phyloP scores from a whole-genome alignment of 53 echinoderm and acorn worm species.

The Echinarachnius parma region DNA sequence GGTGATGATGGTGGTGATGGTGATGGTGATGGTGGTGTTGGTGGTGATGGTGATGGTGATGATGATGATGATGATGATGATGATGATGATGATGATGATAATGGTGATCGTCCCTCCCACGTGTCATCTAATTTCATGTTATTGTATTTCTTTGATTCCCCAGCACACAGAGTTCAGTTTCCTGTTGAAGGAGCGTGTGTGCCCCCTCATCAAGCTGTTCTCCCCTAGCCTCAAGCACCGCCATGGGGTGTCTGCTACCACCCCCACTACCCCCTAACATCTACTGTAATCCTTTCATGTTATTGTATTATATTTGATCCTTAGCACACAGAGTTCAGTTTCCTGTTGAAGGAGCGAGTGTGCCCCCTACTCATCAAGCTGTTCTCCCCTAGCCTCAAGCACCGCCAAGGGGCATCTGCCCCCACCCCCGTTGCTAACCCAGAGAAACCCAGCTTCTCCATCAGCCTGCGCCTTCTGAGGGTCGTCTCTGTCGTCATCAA shows the following conservation, averaged over 20 bases:
- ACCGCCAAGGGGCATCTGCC: conserved; percentile 63
- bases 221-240: conserved; percentile 90
- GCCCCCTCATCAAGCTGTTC: conserved; percentile 95
- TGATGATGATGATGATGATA: no score
- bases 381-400: conserved; percentile 92
- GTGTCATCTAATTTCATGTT: no score
- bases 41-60: neutral
- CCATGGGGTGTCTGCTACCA: conserved; percentile 45
- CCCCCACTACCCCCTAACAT: conserved; percentile 25
- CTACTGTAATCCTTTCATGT: neutral
- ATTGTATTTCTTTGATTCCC: no score
- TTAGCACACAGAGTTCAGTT: conserved; percentile 94
- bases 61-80: neutral
- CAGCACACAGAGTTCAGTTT: conserved; percentile 97
- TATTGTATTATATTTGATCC: neutral
- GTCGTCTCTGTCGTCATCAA: conserved; percentile 94
- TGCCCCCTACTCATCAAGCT: conserved; percentile 97
- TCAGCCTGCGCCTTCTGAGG: conserved; percentile 86
- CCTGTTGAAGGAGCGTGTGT: conserved; percentile 91
- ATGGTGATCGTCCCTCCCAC: no score
- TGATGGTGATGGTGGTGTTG: neutral
- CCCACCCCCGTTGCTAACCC: conserved; percentile 65
- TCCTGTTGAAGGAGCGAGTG: conserved; percentile 91
- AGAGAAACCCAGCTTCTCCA: conserved; percentile 88
- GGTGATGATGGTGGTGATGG: neutral